Evolutionary conservation across 92 coral and sea anemone genomes (phyloP).

Genomic region (Muricea muricata): DNA sequence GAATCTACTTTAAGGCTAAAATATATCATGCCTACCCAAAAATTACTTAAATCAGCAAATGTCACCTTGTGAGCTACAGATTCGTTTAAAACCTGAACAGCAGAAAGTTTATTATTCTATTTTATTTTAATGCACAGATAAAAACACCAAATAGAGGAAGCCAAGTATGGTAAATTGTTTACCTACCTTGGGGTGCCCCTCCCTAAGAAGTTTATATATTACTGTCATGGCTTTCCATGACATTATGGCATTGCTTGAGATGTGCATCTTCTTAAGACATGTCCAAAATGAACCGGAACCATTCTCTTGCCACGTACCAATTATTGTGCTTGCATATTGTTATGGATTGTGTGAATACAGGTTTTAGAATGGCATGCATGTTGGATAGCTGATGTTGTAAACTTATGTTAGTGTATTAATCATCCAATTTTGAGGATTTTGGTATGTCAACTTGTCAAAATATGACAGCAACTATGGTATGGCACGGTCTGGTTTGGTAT

Average conservation of each 20-base stretch:
- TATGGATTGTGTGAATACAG: background rate
- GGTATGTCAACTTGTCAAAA: no score
- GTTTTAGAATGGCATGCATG: background rate
- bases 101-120: background rate
- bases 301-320: conserved; percentile 99
- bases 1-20: no score
- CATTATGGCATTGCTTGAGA: conserved; percentile 95
- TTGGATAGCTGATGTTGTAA: no score
- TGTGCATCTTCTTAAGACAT: conserved; percentile 81
- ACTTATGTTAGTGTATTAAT: no score
- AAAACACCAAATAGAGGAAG: no score
- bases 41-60: conserved; percentile 74
- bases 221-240: conserved; percentile 98
- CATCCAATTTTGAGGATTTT: no score
- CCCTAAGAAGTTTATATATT: conserved; percentile 84
- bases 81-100: conserved; percentile 75
- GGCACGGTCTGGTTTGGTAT: no score
- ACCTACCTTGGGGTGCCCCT: conserved; percentile 95
- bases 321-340: conserved; percentile 77
- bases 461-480: no score
- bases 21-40: conserved; percentile 67
- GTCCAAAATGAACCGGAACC: conserved; percentile 91
- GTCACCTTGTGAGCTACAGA: conserved; percentile 70
- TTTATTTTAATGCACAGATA: no score
- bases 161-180: no score